Evolutionary conservation across 2,888 invertebrate genomes (phyloP).

Genomic region (Drosophila heteroneura): DNA sequence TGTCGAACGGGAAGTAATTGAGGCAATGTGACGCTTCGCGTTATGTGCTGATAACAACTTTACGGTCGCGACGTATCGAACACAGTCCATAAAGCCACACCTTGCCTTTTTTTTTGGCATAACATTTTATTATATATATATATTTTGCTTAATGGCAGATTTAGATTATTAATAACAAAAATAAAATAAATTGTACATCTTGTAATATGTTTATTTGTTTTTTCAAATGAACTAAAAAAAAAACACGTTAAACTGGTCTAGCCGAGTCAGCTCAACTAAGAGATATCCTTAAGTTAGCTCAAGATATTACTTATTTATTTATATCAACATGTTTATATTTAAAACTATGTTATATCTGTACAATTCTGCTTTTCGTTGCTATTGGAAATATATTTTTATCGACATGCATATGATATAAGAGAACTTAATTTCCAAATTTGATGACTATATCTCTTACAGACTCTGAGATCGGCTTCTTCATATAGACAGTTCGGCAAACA

Average conservation of each 20-base stretch:
- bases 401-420: no score
- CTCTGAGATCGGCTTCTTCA: neutral
- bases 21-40: conserved; percentile 44
- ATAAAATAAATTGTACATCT: neutral
- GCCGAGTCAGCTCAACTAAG: neutral
- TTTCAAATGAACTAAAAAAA: neutral
- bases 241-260: neutral
- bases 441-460: neutral
- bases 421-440: no score
- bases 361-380: neutral
- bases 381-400: no score
- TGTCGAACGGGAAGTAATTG: conserved; percentile 48
- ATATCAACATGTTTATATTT: neutral
- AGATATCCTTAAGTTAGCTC: neutral
- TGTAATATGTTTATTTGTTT: neutral
- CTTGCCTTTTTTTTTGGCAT: neutral
- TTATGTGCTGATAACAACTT: conserved; percentile 45
- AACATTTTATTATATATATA: neutral
- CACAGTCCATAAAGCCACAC: conserved; percentile 29
- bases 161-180: neutral
- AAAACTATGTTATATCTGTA: neutral
- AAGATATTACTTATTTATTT: neutral
- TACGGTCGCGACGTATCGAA: conserved; percentile 18
- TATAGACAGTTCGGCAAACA: neutral
- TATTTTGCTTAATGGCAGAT: neutral